These are phyloP conservation scores for Momotus momota DNA, from an alignment of 2,797 vertebrate species.

Conservation along the genomic window DNA sequence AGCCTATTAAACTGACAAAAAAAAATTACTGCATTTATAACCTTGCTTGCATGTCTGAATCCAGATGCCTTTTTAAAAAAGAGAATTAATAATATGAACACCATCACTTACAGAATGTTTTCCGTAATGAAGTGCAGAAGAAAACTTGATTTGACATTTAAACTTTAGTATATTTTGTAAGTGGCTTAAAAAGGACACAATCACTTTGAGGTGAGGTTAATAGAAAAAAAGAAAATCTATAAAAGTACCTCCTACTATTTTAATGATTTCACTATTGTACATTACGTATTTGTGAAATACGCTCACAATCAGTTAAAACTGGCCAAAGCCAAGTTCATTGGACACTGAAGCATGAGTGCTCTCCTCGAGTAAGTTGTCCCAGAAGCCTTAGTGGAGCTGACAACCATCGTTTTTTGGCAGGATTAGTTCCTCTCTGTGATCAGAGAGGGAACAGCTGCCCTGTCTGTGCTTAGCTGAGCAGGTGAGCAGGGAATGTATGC, in stretches of 20 bases:
- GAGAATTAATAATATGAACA: slow-evolving; percentile 2
- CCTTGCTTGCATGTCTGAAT: not conserved
- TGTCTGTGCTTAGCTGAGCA: not conserved
- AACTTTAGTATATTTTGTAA: not conserved
- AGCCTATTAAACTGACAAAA: slow-evolving; percentile 17
- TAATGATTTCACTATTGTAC: not conserved
- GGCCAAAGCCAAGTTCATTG: not conserved
- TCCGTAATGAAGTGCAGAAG: not conserved
- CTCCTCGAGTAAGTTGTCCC: not conserved
- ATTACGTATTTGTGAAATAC: not conserved
- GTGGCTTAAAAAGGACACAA: not conserved
- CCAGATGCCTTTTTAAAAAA: not conserved
- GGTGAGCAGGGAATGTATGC: slow-evolving; percentile 2
- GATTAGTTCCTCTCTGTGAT: slow-evolving; percentile 34
- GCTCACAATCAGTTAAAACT: not conserved
- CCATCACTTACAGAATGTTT: not conserved
- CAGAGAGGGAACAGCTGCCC: not conserved
- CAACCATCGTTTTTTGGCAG: not conserved
- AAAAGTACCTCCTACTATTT: not conserved
- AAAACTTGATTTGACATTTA: not conserved
- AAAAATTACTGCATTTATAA: not conserved
- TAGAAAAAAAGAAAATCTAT: not conserved
- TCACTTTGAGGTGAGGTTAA: not conserved
- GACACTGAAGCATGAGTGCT: not conserved
- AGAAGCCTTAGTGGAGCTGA: slow-evolving; percentile 13